These are phyloP conservation scores for Tachycineta bicolor DNA, from an alignment of 2,113 vertebrate species.

Conservation along the genomic window DNA sequence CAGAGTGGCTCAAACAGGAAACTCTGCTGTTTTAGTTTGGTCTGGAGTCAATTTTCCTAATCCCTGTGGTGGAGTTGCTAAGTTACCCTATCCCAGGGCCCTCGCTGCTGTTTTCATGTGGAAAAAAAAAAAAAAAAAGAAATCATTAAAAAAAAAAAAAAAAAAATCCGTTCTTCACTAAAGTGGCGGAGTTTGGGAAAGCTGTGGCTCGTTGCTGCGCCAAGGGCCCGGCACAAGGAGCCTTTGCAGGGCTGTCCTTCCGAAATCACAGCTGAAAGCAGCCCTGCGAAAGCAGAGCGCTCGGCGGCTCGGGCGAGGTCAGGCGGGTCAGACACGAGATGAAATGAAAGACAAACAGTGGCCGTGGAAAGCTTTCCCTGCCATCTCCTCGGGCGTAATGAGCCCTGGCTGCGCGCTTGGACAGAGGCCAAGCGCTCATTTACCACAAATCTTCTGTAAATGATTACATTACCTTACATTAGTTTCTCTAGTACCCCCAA, in stretches of 20 bases:
- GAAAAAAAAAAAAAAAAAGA: not conserved
- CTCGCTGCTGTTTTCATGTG: conserved; percentile 49
- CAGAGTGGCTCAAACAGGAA: conserved; percentile 68
- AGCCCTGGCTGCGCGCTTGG: conserved; percentile 67
- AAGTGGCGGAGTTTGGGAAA: not conserved
- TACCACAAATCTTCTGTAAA: conserved; percentile 69
- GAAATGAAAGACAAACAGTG: conserved; percentile 70
- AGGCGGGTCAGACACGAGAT: conserved; percentile 42
- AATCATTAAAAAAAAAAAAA: not conserved
- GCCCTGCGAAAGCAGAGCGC: conserved; percentile 14
- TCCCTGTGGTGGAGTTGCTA: conserved; percentile 63
- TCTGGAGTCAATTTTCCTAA: conserved; percentile 68
- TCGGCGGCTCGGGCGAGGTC: not conserved
- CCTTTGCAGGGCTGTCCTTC: not conserved
- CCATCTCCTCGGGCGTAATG: conserved; percentile 65
- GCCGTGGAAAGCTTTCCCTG: conserved; percentile 55
- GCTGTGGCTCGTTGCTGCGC: not conserved
- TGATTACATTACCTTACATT: conserved; percentile 70
- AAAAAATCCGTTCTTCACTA: not conserved
- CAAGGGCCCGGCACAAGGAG: not conserved
- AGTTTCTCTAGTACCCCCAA: conserved; percentile 56
- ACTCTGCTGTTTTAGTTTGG: conserved; percentile 61
- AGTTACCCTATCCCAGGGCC: conserved; percentile 54
- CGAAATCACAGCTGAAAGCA: not conserved
- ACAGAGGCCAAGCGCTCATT: conserved; percentile 55